Conservation (phyloP, 2,113 vertebrate species). For the Periophthalmodon schlosseri region DNA sequence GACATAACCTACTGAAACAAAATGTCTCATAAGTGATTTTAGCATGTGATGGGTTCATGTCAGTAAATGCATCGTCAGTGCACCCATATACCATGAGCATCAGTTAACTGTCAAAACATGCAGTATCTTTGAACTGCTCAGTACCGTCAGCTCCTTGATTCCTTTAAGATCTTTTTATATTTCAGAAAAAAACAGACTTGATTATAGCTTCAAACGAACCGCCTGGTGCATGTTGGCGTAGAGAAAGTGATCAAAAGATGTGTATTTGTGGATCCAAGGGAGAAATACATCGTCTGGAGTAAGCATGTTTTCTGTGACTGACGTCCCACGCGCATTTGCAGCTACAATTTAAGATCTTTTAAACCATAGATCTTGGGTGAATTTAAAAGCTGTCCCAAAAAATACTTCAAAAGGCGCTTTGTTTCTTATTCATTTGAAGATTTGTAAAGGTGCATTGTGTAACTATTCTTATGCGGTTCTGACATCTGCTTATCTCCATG, state of each 20-base stretch:
- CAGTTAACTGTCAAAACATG: slow-evolving; percentile 6
- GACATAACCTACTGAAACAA: neutral
- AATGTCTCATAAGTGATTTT: neutral
- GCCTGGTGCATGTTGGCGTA: slow-evolving; percentile 6
- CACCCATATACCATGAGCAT: neutral
- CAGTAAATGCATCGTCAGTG: neutral
- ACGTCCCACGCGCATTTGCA: slow-evolving; percentile 13
- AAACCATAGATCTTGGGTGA: slow-evolving; percentile 22
- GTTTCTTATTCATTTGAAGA: neutral
- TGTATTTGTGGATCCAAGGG: slow-evolving; percentile 16
- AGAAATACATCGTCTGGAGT: slow-evolving; percentile 39
- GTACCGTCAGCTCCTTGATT: slow-evolving; percentile 8
- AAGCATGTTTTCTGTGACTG: slow-evolving; percentile 25
- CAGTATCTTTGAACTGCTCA: slow-evolving; percentile 22
- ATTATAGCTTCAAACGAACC: slow-evolving; percentile 37
- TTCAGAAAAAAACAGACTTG: slow-evolving; percentile 12
- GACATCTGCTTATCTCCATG: too few species aligned
- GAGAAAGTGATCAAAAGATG: slow-evolving; percentile 39
- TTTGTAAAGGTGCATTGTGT: neutral
- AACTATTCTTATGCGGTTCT: neutral
- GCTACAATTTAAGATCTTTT: slow-evolving; percentile 13
- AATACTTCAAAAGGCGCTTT: slow-evolving; percentile 28
- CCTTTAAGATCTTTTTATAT: slow-evolving; percentile 21
- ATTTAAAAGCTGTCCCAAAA: slow-evolving; percentile 38
- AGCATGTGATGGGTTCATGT: neutral